Evolutionary conservation across 2,113 vertebrate genomes (phyloP), one percentile per base, ranked within the genome.

Genomic region (Rhizomys pruinosus): DNA sequence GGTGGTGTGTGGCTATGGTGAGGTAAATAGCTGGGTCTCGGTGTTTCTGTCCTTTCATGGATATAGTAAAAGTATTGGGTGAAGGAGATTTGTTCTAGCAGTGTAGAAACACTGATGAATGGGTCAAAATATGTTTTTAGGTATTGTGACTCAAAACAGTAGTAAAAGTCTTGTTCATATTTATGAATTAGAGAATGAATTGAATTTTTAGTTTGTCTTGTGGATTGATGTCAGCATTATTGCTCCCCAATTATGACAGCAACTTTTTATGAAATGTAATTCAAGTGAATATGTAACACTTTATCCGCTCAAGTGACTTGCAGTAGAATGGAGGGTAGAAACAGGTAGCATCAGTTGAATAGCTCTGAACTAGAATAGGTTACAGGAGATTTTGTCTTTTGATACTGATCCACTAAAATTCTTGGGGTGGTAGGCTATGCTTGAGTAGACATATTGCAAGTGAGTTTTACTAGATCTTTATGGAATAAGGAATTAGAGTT

Each of bases 1-100:
- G 94, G 99, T 99, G 94, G 99, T 99, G 94, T 99, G 99, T 98
- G 99, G 99, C 90, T 99, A 99, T 96, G 99, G 99, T 97, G 99
- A 99, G 99, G 99, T 99, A 98, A 99, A 97, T 92, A 84, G 92
- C 87, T 95, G 78, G 78, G 68, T 80, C 96, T 92, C 66, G 61
- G 47, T 80, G 64, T 44, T 82, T 85, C 78, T 85, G 71, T 72
- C 73, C 84, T 68, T 84, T 66, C 39, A 20, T 32, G 55, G 77
- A 71, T 59, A 80, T 78, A 5, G 0, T 82, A 77, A 71, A 90
- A 71, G 68, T 66, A 57, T 12, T 42, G 59, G 42, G 29, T 73
- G 34, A 68, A 80, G 79, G 84, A 84, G 59, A 37, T 37, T 22
- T 52, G 7, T 57, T 80, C 16, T 63, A 12, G 89, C 34, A 44